Percentiles rank a stretch among this genome's conserved stretches.
Conservation (phyloP, 2,113 vertebrate genomes). For the Solea solea region DNA sequence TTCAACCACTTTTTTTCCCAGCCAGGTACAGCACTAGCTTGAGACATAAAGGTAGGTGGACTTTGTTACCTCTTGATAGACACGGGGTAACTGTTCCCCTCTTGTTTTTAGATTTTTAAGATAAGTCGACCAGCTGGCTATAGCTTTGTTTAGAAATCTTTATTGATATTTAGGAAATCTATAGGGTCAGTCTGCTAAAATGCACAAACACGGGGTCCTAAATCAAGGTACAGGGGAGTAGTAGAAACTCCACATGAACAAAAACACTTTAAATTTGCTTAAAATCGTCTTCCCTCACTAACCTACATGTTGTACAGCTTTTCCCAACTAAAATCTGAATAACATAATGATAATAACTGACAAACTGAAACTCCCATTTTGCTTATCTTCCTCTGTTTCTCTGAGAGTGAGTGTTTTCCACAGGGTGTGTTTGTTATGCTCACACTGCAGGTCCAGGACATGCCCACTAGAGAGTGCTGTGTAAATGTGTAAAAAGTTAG, state of each 20-base stretch:
- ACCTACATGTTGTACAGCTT: background rate
- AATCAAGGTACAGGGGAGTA: slow-evolving; percentile 4
- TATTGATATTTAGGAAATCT: no score
- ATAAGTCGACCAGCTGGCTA: slow-evolving; percentile 6
- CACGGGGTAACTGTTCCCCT: background rate
- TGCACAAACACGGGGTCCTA: slow-evolving; percentile 7
- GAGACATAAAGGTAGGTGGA: background rate
- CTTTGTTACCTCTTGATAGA: background rate
- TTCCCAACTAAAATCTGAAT: slow-evolving; percentile 10
- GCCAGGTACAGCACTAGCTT: background rate
- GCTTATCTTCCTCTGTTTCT: slow-evolving; percentile 13
- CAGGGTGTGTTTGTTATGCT: slow-evolving; percentile 46
- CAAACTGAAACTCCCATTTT: background rate
- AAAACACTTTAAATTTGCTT: background rate
- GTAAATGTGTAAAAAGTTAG: slow-evolving; percentile 50
- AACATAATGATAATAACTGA: slow-evolving; percentile 6
- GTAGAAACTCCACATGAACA: background rate
- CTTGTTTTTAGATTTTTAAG: slow-evolving; percentile 1
- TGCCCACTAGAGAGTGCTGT: slow-evolving; percentile 77
- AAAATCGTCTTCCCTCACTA: slow-evolving; percentile 11
- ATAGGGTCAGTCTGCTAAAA: no score
- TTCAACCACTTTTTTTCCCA: background rate
- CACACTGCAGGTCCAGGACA: slow-evolving; percentile 58
- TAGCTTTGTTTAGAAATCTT: no score
- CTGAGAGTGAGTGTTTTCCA: slow-evolving; percentile 33